phyloP scores from a whole-genome alignment of 1,140 invertebrate species.

The Stegodyphus mimosarum region DNA sequence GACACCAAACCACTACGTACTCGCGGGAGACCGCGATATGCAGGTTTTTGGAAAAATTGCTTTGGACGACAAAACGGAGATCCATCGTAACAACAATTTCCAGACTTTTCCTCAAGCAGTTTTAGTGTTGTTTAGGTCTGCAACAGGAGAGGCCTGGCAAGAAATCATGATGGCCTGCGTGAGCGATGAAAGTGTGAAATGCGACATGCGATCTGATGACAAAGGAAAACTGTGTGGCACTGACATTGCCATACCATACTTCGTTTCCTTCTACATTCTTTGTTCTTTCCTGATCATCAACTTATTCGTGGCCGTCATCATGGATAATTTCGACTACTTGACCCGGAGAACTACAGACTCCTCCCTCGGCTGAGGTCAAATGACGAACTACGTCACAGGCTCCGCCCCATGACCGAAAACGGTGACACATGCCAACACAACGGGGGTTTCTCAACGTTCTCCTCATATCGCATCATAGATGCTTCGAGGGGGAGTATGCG shows the following conservation, averaged over 20 bases:
- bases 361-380: too few species aligned
- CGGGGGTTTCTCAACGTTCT: too few species aligned
- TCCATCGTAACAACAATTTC: conserved; percentile 98
- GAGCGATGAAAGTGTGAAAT: conserved; percentile 75
- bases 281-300: conserved; percentile 99
- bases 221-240: conserved; percentile 79
- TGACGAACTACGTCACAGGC: too few species aligned
- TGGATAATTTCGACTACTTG: too few species aligned
- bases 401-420: too few species aligned
- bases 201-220: conserved; percentile 78
- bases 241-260: conserved; percentile 96
- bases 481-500: too few species aligned
- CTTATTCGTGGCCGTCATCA: too few species aligned
- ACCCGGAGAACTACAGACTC: too few species aligned
- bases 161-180: conserved; percentile 98
- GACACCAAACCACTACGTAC: conserved; percentile 29
- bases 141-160: conserved; percentile 96
- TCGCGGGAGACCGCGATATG: conserved; percentile 18
- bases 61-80: conserved; percentile 82
- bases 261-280: conserved; percentile 98
- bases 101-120: conserved; percentile 98
- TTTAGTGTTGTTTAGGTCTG: conserved; percentile 90
- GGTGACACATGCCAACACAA: too few species aligned
- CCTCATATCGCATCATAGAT: too few species aligned
- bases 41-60: conserved; percentile 98